phyloP scores from a whole-genome alignment of 1,140 invertebrate genomes.

The Drosophila miranda region DNA sequence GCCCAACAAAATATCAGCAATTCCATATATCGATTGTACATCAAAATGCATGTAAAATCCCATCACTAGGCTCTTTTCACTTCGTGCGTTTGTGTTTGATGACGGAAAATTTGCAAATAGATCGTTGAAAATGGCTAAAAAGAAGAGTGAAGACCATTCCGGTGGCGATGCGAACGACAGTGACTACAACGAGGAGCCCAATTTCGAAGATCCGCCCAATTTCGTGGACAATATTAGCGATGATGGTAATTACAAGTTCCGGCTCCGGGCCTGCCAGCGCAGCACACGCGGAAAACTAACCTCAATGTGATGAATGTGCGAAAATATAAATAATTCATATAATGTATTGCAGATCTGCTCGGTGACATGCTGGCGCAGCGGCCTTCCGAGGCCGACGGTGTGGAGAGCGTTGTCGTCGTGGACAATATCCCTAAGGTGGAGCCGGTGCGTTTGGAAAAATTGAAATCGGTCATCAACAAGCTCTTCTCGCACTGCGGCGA shows the following conservation, averaged over 20 bases:
- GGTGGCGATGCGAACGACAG: constrained; percentile 87
- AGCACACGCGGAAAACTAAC: constrained; percentile 75
- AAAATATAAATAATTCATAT: constrained; percentile 33
- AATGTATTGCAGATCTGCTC: constrained; percentile 89
- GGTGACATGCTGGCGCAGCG: constrained; percentile 93
- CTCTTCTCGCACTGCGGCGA: constrained; percentile 95
- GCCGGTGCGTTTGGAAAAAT: constrained; percentile 94
- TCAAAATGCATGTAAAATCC: too few species aligned
- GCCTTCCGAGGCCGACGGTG: constrained; percentile 96
- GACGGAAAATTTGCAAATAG: constrained; percentile 73
- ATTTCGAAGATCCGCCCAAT: constrained; percentile 97
- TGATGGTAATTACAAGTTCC: constrained; percentile 88
- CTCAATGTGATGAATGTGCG: constrained; percentile 77
- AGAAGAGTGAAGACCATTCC: constrained; percentile 89
- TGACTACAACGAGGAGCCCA: constrained; percentile 92
- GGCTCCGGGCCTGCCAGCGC: constrained; percentile 51
- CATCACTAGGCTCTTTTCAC: constrained; percentile 35
- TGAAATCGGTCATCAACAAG: constrained; percentile 96
- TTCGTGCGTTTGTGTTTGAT: constrained; percentile 74
- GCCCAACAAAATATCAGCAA: too few species aligned
- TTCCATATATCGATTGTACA: too few species aligned
- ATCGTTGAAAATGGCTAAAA: constrained; percentile 89
- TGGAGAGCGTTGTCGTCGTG: constrained; percentile 97
- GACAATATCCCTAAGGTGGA: constrained; percentile 98
- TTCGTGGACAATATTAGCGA: constrained; percentile 96